Base-by-base conservation (phyloP, 2,113 vertebrate species). In the Aythya baeri region DNA sequence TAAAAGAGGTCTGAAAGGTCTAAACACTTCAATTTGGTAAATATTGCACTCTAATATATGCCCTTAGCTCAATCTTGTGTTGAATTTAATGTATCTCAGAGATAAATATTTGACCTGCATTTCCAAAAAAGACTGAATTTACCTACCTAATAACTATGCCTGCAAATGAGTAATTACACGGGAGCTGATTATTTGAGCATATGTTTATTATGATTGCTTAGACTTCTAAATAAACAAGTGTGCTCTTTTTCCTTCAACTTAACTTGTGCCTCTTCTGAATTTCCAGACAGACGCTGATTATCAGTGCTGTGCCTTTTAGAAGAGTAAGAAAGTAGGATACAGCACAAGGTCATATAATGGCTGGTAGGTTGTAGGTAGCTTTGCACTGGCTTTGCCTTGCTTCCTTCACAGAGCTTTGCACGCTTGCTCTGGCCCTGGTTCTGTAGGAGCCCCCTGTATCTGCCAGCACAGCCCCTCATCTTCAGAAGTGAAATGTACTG, bases 11-110 rank as follows among this genome's bases (percentile, higher is more conserved):
- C 88, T 76, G 75, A 66, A 87, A 83, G 74, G 86, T 91, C 80
- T 26, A 80, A 94, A 75, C 78, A 32, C 80, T 96, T 97, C 84
- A 80, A 70, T 97, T 95, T 94, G 66, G 52, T 71, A 70, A 92
- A 76, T 91, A n/a, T 95, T 93, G 61, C 34, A 82, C 90, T 66
- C 62, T 86, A 72, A 93, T 91, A 77, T 32, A 57, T 11, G 14
- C 54, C 55, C 68, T 86, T 96, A 82, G 89, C 5, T 2, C 50
- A 91, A 29, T 91, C 65, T 59, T 75, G 38, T 63, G 79, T 65
- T 83, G 82, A 49, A 21, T 70, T 90, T 96, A 71, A 63, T 13
- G 11, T 74, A 89, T 78, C 66, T 91, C 27, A 50, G 92, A 93
- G 92, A 96, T 71, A 94, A 93, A 63, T 77, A 59, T 77, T 95